Evolutionary conservation across 1,140 invertebrate genomes (phyloP), one percentile per base, ranked within the genome.

Genomic region (Onthophagus taurus): DNA sequence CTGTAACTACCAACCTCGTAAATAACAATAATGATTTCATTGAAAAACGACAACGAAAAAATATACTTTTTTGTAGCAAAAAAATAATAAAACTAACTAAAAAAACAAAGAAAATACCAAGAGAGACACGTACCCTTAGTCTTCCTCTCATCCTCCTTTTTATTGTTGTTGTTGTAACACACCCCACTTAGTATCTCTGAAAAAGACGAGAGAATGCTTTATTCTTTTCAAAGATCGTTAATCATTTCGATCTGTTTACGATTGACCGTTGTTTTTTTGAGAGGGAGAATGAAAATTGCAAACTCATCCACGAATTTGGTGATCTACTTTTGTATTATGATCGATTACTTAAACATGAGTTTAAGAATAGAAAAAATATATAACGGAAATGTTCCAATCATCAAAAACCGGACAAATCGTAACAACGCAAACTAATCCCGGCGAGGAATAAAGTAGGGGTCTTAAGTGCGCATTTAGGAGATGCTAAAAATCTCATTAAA

Each of bases 131-230:
- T 78, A 85, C 82, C 81, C 83, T 86, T 85, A 61, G 76, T 75
- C 69, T 82, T 81, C 60, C 81, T 75, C 37, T 85, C 81, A 54
- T 86, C 82, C 65, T 85, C 84, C 65, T 84, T 84, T 66, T 83
- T 61, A 20, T 76, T 76, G 61, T 79, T 80, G 66, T 78, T 78
- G 68, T 75, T 75, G 64, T 80, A 75, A 68, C 78, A 83, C 59
- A 85, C 81, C 51, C 85, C 83, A 70, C 83, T 85, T 64, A 87
- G 72, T 57, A 85, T 80, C 73, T 88, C 85, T 87, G 77, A 65
- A 84, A 84, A 61, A 64, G 65, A 63, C 64, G n/a, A n/a, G n/a
- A n/a, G n/a, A n/a, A n/a, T n/a, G n/a, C n/a, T n/a, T n/a, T 38
- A 41, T 46, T 38, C 1, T 11, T 20, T 11, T 30, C 12, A 36